Evolutionary conservation across 2,113 vertebrate genomes (phyloP).

Genomic region (Oriolus oriolus): DNA sequence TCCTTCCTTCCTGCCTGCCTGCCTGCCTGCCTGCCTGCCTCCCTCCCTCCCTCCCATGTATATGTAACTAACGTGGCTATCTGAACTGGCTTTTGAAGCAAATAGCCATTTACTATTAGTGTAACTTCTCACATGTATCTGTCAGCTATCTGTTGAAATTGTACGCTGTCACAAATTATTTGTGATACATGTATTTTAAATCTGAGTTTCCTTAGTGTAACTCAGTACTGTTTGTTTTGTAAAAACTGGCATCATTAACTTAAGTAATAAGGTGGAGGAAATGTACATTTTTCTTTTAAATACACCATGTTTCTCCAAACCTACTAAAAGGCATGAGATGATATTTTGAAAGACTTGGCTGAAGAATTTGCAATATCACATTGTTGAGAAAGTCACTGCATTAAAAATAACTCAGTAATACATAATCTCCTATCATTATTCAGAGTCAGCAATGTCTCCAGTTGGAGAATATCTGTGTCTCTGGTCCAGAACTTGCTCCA

Average conservation of each 20-base stretch:
- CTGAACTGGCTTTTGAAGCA: background rate
- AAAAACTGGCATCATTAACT: background rate
- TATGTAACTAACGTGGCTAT: background rate
- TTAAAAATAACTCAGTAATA: background rate
- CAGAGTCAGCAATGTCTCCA: background rate
- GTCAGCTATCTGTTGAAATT: background rate
- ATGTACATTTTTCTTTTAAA: background rate
- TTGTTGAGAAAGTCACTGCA: background rate
- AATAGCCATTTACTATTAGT: background rate
- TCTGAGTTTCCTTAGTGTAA: background rate
- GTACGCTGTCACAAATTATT: background rate
- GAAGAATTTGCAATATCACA: background rate
- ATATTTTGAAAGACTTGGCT: background rate
- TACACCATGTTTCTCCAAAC: background rate
- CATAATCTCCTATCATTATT: background rate
- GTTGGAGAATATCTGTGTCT: background rate
- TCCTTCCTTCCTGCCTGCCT: background rate
- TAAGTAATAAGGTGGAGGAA: background rate
- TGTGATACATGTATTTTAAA: background rate
- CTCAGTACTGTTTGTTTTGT: background rate
- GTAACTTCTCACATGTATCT: background rate
- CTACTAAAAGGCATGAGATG: background rate
- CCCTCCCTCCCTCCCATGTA: background rate
- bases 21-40: background rate
- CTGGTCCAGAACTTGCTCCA: background rate